phyloP scores from a whole-genome alignment of 2,797 vertebrate genomes.

The Megalops cyprinoides region DNA sequence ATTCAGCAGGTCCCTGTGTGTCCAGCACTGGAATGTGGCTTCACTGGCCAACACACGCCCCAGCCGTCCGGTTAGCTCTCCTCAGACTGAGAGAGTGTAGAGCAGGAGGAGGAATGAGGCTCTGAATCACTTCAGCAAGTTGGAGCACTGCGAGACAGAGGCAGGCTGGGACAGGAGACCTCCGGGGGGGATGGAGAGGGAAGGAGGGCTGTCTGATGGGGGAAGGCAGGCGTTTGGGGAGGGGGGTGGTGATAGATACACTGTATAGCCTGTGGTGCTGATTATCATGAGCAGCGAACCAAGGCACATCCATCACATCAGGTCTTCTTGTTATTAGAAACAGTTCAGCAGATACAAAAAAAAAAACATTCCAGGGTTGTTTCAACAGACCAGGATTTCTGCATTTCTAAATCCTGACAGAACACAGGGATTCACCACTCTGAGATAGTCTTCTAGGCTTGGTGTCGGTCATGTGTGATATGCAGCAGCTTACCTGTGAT shows the following conservation, averaged over 20 bases:
- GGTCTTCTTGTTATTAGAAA: conserved; percentile 17
- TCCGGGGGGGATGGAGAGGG: conserved; percentile 31
- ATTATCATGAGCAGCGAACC: conserved; percentile 28
- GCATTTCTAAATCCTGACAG: not conserved
- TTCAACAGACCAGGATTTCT: not conserved
- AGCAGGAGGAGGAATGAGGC: conserved; percentile 17
- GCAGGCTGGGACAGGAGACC: conserved; percentile 35
- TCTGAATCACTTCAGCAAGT: conserved; percentile 36
- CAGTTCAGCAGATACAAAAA: conserved; percentile 27
- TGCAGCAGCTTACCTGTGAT: not conserved
- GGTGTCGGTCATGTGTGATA: not conserved
- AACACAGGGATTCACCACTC: not conserved
- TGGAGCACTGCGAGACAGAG: conserved; percentile 17
- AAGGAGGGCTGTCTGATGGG: not conserved
- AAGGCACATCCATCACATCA: conserved; percentile 17
- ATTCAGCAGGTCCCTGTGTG: conserved; percentile 33
- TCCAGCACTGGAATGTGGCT: conserved; percentile 56
- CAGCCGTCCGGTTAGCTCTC: conserved; percentile 44
- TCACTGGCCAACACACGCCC: no score
- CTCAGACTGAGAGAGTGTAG: conserved; percentile 29
- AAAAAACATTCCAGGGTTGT: not conserved
- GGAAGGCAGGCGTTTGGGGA: conserved; percentile 24
- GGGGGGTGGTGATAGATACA: conserved; percentile 32
- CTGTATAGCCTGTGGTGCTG: conserved; percentile 46
- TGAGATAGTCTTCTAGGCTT: not conserved